These are phyloP conservation scores for Nixonia krombeini DNA, from an alignment of 1,140 invertebrate genomes.

Conservation along the genomic window DNA sequence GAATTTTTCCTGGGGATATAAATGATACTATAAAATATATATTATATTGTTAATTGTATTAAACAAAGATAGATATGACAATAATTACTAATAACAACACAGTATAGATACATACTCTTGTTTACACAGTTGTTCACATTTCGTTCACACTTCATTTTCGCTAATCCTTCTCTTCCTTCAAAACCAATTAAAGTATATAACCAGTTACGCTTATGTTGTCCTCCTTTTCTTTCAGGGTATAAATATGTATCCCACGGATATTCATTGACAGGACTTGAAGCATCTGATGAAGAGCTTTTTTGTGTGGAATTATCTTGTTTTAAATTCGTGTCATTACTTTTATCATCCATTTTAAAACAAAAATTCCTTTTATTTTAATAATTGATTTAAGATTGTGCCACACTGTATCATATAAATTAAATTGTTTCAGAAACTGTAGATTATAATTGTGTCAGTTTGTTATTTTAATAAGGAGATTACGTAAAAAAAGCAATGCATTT, in stretches of 20 bases:
- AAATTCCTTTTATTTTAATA: conserved; percentile 9
- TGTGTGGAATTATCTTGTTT: not conserved
- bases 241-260: conserved; percentile 79
- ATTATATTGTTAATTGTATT: too few relatives aligned
- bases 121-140: conserved; percentile 83
- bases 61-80: too few relatives aligned
- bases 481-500: too few relatives aligned
- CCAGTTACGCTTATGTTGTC: conserved; percentile 72
- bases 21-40: too few relatives aligned
- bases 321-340: not conserved
- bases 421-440: too few relatives aligned
- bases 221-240: conserved; percentile 85
- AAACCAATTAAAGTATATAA: conserved; percentile 73
- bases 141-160: conserved; percentile 85
- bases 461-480: too few relatives aligned
- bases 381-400: too few relatives aligned
- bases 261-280: not conserved
- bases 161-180: conserved; percentile 78
- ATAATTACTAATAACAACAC: too few relatives aligned
- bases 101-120: conserved; percentile 82
- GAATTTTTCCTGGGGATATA: too few relatives aligned
- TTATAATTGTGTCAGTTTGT: too few relatives aligned
- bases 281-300: not conserved
- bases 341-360: not conserved
- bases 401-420: too few relatives aligned